Base-by-base conservation (phyloP, 2,113 vertebrate species). In the Alouatta palliata region DNA sequence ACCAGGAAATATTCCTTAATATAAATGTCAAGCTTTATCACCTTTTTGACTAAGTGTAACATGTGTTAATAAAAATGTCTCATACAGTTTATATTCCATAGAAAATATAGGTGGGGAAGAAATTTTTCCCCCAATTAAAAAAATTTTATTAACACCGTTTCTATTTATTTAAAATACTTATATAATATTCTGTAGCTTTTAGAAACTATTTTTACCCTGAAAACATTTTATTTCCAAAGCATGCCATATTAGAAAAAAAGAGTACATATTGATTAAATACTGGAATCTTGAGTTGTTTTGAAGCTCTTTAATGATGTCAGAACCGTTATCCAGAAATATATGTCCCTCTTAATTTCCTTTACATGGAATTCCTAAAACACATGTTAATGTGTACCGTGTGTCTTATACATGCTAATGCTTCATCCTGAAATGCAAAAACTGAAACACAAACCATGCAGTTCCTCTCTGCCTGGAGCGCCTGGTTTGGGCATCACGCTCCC, bases 11-110 rank as follows among this genome's bases (percentile, higher is more conserved):
- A 97, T 88, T 90, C 97, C 84, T 97, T 97, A 97, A 96, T 97
- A 97, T 97, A 98, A 97, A 96, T 90, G 97, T 98, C 97, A 98
- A 88, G 95, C 94, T 97, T 97, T 98, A 96, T 97, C 97, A 98
- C 97, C 97, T 97, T 97, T 95, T 98, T 97, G 97, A 98, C 95
- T 97, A 97, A 97, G 96, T 97, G 81, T 96, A 92, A 97, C 98
- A 96, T 97, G 97, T 98, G 80, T 96, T 98, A 97, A 97, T 98
- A 97, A 98, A 98, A 98, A 94, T 91, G 96, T 94, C 97, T 92
- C 49, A 11, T n/a, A 58, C 68, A 25, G 95, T 97, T 97, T 94
- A 92, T 94, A 96, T 96, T 91, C 88, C 87, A 82, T 71, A 95
- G 92, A n/a, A 64, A 90, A 91, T 93, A 92, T 90, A 95, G 70